A percentile compares a stretch with the other conserved stretches of the same genome.
Conservation (phyloP, 2,888 invertebrate genomes). For the Latrodectus hesperus region DNA sequence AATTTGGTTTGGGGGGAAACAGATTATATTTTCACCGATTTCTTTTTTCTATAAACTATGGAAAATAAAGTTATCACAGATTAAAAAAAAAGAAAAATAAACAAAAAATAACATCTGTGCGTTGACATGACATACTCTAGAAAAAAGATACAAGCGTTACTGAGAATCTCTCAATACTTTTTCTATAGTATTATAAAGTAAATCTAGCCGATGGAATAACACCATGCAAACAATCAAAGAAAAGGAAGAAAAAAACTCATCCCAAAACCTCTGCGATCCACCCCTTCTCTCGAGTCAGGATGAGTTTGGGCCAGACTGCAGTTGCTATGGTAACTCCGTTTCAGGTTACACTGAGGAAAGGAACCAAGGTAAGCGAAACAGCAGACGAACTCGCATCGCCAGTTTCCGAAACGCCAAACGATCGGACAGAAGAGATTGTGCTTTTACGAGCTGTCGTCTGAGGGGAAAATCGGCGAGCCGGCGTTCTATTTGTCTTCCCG, state of each 20-base stretch:
- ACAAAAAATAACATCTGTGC: no score
- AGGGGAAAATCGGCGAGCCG: neutral
- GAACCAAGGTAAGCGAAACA: conserved; percentile 45
- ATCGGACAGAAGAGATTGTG: conserved; percentile 21
- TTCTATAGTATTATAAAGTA: neutral
- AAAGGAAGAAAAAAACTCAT: conserved; percentile 31
- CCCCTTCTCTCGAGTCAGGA: conserved; percentile 27
- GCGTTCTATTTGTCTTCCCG: conserved; percentile 11
- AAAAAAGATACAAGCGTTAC: no score
- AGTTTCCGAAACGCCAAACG: conserved; percentile 49
- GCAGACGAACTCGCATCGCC: conserved; percentile 14
- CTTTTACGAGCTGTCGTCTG: conserved; percentile 31
- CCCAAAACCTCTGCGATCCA: conserved; percentile 31
- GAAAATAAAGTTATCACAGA: no score
- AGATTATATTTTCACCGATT: no score
- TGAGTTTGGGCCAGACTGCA: conserved; percentile 51
- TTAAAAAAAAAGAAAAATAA: no score
- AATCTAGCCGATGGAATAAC: conserved; percentile 7
- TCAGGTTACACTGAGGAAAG: conserved; percentile 61
- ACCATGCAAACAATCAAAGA: conserved; percentile 2
- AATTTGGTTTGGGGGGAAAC: no score
- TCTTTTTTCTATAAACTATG: no score
- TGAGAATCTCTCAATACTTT: neutral
- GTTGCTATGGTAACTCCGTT: conserved; percentile 65
- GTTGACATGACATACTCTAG: no score